Conservation (phyloP, 2,113 vertebrate species). For the Eubucco bourcierii region DNA sequence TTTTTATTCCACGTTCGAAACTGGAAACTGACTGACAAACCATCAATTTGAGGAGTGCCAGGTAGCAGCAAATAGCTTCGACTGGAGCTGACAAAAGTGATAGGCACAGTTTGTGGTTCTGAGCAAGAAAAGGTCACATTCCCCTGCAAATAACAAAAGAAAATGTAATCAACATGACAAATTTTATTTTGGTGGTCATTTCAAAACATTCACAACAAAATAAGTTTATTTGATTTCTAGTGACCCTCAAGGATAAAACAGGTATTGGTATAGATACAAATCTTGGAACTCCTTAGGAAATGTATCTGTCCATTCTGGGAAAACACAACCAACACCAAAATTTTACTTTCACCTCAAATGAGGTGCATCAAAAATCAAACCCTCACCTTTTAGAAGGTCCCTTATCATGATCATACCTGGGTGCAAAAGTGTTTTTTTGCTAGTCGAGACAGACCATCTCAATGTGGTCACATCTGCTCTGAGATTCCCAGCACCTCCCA, state of each 20-base stretch:
- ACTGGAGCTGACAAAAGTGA: constrained; percentile 87
- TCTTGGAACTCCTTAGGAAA: background rate
- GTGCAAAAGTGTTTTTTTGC: background rate
- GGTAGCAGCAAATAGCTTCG: constrained; percentile 90
- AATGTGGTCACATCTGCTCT: background rate
- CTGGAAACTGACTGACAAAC: constrained; percentile 89
- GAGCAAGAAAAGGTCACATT: constrained; percentile 97
- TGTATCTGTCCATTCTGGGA: background rate
- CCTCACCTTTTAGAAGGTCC: background rate
- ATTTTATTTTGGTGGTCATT: background rate
- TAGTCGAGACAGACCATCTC: background rate
- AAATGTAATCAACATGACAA: constrained; percentile 28
- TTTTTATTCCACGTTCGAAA: constrained; percentile 94
- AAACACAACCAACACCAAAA: background rate
- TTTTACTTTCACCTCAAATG: background rate
- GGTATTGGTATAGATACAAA: background rate
- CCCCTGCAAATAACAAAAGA: constrained; percentile 80
- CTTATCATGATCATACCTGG: background rate
- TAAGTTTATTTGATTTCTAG: background rate
- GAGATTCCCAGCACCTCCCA: background rate
- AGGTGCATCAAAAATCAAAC: background rate
- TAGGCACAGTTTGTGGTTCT: constrained; percentile 86
- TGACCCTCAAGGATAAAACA: background rate
- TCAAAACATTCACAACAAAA: background rate
- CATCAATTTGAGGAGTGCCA: constrained; percentile 76